Conservation (phyloP, 2,797 vertebrate species). For the Anisognathus igniventris region DNA sequence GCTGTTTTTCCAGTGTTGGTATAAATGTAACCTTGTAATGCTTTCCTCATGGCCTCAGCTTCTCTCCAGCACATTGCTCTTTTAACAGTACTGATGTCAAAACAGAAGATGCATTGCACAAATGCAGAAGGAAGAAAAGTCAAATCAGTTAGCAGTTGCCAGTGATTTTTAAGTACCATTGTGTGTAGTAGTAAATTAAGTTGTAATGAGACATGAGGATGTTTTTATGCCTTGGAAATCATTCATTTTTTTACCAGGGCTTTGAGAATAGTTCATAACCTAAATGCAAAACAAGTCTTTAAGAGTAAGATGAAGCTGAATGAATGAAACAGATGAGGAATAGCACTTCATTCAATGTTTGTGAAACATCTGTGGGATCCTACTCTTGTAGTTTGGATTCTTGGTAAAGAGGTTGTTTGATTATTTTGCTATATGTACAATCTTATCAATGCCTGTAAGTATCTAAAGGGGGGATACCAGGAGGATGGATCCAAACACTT, state of each 20-base stretch:
- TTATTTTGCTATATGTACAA: not conserved
- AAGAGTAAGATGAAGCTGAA: not conserved
- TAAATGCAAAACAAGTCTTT: not conserved
- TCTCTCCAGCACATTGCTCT: not conserved
- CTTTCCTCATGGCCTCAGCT: not conserved
- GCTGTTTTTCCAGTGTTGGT: not conserved
- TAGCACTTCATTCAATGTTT: not conserved
- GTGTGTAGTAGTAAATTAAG: not conserved
- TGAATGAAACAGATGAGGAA: not conserved
- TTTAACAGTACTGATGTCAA: not conserved
- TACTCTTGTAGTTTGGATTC: not conserved
- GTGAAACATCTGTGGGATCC: not conserved
- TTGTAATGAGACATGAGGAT: not conserved
- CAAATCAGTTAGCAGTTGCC: not conserved
- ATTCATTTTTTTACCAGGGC: not conserved
- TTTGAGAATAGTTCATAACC: not conserved
- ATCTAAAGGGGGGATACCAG: not conserved
- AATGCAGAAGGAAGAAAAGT: not conserved
- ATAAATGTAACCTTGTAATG: not conserved
- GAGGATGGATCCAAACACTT: not conserved
- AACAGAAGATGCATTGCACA: not conserved
- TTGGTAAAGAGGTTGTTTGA: not conserved
- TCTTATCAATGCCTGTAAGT: not conserved
- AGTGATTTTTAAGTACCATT: not conserved
- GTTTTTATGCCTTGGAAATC: not conserved